phyloP scores from a whole-genome alignment of 2,888 invertebrate genomes.

The Platycheirus albimanus region DNA sequence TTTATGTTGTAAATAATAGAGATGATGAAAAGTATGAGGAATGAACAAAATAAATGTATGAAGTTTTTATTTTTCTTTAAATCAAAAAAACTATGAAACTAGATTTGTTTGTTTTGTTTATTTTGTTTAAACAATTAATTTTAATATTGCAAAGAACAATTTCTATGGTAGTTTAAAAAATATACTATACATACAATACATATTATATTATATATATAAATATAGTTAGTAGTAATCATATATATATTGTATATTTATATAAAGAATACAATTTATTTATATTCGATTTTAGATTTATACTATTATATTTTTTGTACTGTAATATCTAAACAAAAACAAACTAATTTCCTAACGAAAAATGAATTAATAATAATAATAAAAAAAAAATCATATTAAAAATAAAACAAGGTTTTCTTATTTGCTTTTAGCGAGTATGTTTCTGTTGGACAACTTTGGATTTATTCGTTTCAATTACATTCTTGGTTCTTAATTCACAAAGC shows the following conservation, averaged over 20 bases:
- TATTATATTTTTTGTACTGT: slow-evolving; percentile 76
- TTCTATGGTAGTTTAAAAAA: slow-evolving; percentile 56
- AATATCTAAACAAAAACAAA: slow-evolving; percentile 74
- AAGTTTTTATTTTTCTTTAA: slow-evolving; percentile 52
- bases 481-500: too few species aligned
- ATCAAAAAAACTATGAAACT: slow-evolving; percentile 60
- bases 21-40: slow-evolving; percentile 27
- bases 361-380: slow-evolving; percentile 58
- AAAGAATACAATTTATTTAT: slow-evolving; percentile 75
- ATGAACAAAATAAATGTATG: slow-evolving; percentile 18
- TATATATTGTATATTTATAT: slow-evolving; percentile 67
- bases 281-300: slow-evolving; percentile 76
- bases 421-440: not conserved
- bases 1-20: slow-evolving; percentile 70
- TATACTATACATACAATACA: slow-evolving; percentile 37
- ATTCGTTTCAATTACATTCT: too few species aligned
- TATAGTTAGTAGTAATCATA: slow-evolving; percentile 63
- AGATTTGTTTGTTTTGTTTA: slow-evolving; percentile 22
- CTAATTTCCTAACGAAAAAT: slow-evolving; percentile 73
- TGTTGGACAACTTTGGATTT: too few species aligned
- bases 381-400: slow-evolving; percentile 35
- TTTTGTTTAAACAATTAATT: slow-evolving; percentile 4
- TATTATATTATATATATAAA: slow-evolving; percentile 30
- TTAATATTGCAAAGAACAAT: slow-evolving; percentile 52
- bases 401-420: slow-evolving; percentile 1